Percentiles rank a stretch among this genome's conserved stretches.
Conservation (phyloP, 2,888 invertebrate genomes). For the Catocala nupta region DNA sequence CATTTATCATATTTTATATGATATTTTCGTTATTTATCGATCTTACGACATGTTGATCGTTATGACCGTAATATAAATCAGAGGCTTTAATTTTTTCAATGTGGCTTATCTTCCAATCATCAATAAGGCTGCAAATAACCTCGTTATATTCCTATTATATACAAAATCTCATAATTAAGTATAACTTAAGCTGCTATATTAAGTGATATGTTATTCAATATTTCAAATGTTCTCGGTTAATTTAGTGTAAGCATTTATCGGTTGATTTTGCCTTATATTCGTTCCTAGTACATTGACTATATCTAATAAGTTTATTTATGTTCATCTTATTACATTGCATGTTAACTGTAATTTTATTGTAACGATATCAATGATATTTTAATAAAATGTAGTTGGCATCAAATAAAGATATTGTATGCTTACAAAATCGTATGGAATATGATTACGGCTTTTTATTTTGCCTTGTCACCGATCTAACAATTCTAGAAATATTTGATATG, state of each 20-base stretch:
- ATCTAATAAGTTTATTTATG: conserved; percentile 39
- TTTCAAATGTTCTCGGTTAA: conserved; percentile 10
- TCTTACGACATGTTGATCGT: too few species aligned
- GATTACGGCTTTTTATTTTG: not conserved
- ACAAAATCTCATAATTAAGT: conserved; percentile 8
- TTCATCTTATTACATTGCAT: conserved; percentile 26
- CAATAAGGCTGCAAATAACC: conserved; percentile 17
- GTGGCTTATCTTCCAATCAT: conserved; percentile 5
- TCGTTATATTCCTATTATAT: conserved; percentile 12
- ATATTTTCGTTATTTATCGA: too few species aligned
- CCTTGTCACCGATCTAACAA: not conserved
- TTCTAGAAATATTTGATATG: too few species aligned
- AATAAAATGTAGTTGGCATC: conserved; percentile 16
- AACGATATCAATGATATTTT: conserved; percentile 19
- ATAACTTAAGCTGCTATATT: conserved; percentile 13
- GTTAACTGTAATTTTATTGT: conserved; percentile 34
- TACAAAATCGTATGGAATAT: conserved; percentile 8
- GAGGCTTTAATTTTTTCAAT: conserved; percentile 27
- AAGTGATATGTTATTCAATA: conserved; percentile 10
- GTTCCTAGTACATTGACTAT: conserved; percentile 47
- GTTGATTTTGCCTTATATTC: conserved; percentile 31
- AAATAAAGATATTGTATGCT: conserved; percentile 19
- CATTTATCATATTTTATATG: too few species aligned
- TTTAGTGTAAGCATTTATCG: conserved; percentile 19
- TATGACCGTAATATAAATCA: not conserved